Evolutionary conservation across 2,888 invertebrate species (phyloP), one percentile per base, ranked within the genome.

Genomic region (Dicycla oo): DNA sequence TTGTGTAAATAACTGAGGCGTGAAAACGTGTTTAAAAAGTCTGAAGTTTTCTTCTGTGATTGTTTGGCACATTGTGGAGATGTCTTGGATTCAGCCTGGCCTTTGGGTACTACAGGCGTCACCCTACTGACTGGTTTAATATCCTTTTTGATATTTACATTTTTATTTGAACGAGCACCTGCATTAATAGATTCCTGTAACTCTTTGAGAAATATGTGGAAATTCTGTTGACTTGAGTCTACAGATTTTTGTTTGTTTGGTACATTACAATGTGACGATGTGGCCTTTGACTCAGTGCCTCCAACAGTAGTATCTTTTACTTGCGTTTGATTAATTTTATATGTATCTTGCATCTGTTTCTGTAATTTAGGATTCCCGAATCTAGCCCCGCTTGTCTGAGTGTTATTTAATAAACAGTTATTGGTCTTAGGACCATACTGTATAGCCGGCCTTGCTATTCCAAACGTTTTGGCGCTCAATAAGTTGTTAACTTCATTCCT

Each of bases 1-100:
- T 93, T 95, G 81, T 95, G 94, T 90, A 94, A 91, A 79, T 95
- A 96, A 80, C 91, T 95, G 62, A 93, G 92, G 43, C 96, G 93
- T 20, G 95, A 89, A 83, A 95, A 96, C 4, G 96, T 96, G 69
- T 95, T 93, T 4, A 93, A 92, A 40, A 91, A 92, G 68, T 89
- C 89, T 47, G 86, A 87, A 51, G 68, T 30, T 83, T 92, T 93
- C 85, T 92, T 94, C 63, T 87, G 89, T 53, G 79, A 51, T 82
- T 82, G 87, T 94, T 93, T 94, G 91, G 92, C 91, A 92, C 91
- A 80, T 85, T 86, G 90, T 58, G 86, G 81, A 81, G 76, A 70
- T 49, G 85, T 54, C 69, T 85, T 86, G 30, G 80, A 63, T 81
- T 90, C 87, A 71, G 81, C 51, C 68, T 88, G 88, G 20, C 13